A percentile compares a stretch with the other conserved stretches of the same genome.
These are phyloP conservation scores for Branchellion lobata DNA, from an alignment of 2,888 invertebrate genomes.

Conservation along the genomic window DNA sequence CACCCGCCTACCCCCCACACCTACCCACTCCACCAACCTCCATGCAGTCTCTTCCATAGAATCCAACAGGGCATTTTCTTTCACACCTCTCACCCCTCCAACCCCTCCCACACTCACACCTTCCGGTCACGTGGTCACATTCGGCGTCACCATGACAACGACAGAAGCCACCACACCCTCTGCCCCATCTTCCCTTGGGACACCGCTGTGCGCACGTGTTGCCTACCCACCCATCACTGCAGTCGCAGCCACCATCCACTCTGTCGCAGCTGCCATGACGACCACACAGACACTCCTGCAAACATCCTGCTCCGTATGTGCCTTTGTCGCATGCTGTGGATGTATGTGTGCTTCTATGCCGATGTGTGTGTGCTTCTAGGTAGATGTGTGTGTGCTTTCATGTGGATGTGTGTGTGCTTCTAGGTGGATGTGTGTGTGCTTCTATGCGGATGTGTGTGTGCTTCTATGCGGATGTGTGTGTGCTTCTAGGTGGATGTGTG, in stretches of 20 bases:
- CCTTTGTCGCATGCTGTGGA: conserved; percentile 60
- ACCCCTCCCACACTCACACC: conserved; percentile 49
- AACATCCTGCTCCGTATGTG: conserved; percentile 60
- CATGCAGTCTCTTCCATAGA: conserved; percentile 53
- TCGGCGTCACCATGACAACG: conserved; percentile 64
- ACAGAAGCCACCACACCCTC: conserved; percentile 62
- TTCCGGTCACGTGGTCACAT: conserved; percentile 59
- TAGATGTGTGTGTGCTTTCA: no score
- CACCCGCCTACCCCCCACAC: no score
- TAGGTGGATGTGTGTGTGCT: no score
- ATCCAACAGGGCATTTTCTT: conserved; percentile 61
- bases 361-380: background rate
- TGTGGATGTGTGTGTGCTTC: no score
- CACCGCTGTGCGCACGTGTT: background rate
- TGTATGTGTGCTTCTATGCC: background rate
- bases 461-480: no score
- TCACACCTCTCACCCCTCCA: conserved; percentile 49
- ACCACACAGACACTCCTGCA: background rate
- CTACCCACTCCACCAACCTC: no score
- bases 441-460: no score
- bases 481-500: background rate
- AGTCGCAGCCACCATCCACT: background rate
- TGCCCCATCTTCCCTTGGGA: background rate
- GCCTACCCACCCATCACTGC: background rate
- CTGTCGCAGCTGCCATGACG: background rate